phyloP scores from a whole-genome alignment of 1,140 invertebrate genomes.

The Cherax quadricarinatus region DNA sequence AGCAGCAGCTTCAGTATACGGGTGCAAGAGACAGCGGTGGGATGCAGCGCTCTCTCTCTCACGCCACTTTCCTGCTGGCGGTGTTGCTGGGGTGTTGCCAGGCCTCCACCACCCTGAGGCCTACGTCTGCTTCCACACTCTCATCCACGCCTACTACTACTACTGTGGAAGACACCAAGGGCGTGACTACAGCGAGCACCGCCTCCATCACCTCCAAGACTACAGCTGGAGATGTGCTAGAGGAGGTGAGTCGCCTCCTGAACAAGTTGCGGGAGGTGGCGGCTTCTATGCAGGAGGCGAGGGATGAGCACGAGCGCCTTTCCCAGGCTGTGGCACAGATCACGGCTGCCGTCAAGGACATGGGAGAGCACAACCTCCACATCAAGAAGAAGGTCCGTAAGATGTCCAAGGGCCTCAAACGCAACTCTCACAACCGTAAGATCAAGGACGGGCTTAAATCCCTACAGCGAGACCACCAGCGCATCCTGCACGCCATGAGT shows the following conservation, averaged over 20 bases:
- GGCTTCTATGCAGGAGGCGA: slow-evolving; percentile 57
- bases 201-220: neutral
- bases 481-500: slow-evolving; percentile 71
- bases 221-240: slow-evolving; percentile 31
- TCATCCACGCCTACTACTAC: neutral
- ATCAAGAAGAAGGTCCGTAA: slow-evolving; percentile 73
- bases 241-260: slow-evolving; percentile 64
- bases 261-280: slow-evolving; percentile 62
- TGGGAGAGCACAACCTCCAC: slow-evolving; percentile 67
- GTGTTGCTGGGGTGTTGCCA: slow-evolving; percentile 30
- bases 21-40: slow-evolving; percentile 33
- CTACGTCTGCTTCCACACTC: slow-evolving; percentile 31
- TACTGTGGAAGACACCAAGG: neutral
- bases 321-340: slow-evolving; percentile 64
- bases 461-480: slow-evolving; percentile 71
- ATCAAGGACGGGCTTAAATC: slow-evolving; percentile 70
- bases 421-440: slow-evolving; percentile 65
- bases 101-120: slow-evolving; percentile 23
- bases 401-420: slow-evolving; percentile 68
- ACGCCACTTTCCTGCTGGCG: slow-evolving; percentile 35
- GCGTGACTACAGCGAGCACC: neutral
- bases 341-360: slow-evolving; percentile 63
- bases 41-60: slow-evolving; percentile 48
- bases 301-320: slow-evolving; percentile 67
- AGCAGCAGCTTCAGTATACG: slow-evolving; percentile 49